phyloP scores from a whole-genome alignment of 2,797 vertebrate genomes.

The Bryconaethiops microstoma region DNA sequence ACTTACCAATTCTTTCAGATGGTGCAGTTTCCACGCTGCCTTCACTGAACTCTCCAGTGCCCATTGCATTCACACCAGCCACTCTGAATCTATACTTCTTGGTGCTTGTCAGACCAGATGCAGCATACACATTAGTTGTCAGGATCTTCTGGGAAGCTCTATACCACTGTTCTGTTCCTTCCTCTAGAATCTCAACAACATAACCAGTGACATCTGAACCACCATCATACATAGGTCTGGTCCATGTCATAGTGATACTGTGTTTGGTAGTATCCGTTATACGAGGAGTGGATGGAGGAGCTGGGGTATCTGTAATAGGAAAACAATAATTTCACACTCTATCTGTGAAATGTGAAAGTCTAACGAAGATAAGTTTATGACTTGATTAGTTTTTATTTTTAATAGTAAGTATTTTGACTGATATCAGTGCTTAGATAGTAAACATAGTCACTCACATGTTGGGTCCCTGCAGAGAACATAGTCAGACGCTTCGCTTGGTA shows the following conservation, averaged over 20 bases:
- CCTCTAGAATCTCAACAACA: conserved; percentile 94
- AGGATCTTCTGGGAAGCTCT: conserved; percentile 87
- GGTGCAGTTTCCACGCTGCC: conserved; percentile 87
- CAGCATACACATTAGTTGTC: conserved; percentile 85
- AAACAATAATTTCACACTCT: conserved; percentile 8
- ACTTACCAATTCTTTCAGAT: conserved; percentile 90
- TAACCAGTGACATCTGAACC: conserved; percentile 92
- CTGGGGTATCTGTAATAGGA: conserved; percentile 87
- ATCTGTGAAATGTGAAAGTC: neutral
- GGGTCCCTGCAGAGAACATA: conserved; percentile 95
- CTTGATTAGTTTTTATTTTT: neutral
- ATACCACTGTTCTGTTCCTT: conserved; percentile 92
- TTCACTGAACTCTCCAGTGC: conserved; percentile 94
- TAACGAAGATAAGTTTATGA: neutral
- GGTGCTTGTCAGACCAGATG: conserved; percentile 83
- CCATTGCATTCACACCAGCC: conserved; percentile 90
- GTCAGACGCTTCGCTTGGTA: conserved; percentile 90
- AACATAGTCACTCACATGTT: conserved; percentile 85
- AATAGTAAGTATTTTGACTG: neutral
- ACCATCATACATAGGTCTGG: conserved; percentile 94
- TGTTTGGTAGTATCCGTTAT: conserved; percentile 93
- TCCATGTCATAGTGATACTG: conserved; percentile 96
- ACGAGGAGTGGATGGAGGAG: conserved; percentile 90
- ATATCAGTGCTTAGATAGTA: conserved; percentile 2
- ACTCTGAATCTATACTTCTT: conserved; percentile 96